Conservation (phyloP, 2,113 vertebrate genomes). For the Ranitomeya variabilis region DNA sequence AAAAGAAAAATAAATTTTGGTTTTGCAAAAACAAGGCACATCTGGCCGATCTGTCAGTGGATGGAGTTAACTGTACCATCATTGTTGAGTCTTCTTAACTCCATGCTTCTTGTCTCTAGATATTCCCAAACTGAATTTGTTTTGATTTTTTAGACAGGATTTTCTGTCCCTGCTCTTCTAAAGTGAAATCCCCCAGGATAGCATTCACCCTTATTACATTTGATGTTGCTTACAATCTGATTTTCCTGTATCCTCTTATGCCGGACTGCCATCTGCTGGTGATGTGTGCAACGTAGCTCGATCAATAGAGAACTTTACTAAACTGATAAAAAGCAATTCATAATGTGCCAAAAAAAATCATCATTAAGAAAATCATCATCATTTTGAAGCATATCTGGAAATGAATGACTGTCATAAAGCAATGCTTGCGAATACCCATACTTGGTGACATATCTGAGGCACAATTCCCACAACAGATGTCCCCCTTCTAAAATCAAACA, state of each 20-base stretch:
- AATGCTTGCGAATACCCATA: too few species aligned
- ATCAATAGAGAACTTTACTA: neutral
- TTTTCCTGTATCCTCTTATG: conserved; percentile 11
- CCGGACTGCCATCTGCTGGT: conserved; percentile 49
- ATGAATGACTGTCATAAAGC: neutral
- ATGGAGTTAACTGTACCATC: conserved; percentile 39
- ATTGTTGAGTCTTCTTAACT: conserved; percentile 26
- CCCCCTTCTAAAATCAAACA: too few species aligned
- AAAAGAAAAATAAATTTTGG: neutral
- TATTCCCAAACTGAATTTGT: conserved; percentile 51
- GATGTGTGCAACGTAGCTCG: neutral
- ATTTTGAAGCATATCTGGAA: neutral
- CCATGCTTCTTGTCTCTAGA: neutral
- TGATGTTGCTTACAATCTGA: conserved; percentile 6
- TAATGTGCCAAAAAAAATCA: neutral
- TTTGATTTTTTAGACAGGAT: conserved; percentile 36
- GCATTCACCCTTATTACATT: conserved; percentile 28
- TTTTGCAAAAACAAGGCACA: neutral
- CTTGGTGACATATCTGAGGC: too few species aligned
- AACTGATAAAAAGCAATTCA: neutral
- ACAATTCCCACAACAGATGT: too few species aligned
- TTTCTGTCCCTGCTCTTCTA: conserved; percentile 41
- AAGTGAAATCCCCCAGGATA: conserved; percentile 22
- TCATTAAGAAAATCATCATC: neutral
- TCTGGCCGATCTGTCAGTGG: conserved; percentile 18